Percentiles rank a stretch among this genome's conserved stretches.
These are phyloP conservation scores for Scarus forsteni DNA, from an alignment of 2,797 vertebrate genomes.

Conservation along the genomic window DNA sequence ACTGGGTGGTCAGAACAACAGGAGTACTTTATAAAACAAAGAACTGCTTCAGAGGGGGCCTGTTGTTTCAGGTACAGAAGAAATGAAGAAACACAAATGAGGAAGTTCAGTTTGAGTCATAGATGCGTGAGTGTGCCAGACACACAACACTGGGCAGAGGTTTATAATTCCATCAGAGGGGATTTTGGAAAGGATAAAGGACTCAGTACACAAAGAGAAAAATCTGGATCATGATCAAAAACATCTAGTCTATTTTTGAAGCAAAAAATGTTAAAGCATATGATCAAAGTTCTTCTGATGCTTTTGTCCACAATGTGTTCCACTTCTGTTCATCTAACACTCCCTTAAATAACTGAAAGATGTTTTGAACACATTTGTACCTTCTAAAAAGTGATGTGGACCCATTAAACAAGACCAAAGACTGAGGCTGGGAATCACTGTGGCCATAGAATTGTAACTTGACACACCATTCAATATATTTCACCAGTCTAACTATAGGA, in stretches of 20 bases:
- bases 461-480: too few relatives aligned
- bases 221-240: constrained; percentile 48
- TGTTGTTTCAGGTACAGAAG: background rate
- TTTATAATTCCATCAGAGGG: background rate
- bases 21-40: background rate
- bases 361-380: too few relatives aligned
- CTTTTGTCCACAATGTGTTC: too few relatives aligned
- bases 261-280: constrained; percentile 4
- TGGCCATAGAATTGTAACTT: too few relatives aligned
- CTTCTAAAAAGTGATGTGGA: too few relatives aligned
- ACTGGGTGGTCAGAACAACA: background rate
- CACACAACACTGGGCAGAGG: background rate
- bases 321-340: background rate
- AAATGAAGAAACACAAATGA: constrained; percentile 3
- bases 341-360: background rate
- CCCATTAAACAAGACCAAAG: too few relatives aligned
- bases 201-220: background rate
- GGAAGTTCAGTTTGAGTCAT: constrained; percentile 25
- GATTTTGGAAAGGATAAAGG: background rate
- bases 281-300: background rate
- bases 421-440: too few relatives aligned
- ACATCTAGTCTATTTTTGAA: constrained; percentile 1
- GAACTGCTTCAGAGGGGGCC: background rate
- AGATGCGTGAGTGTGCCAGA: background rate
- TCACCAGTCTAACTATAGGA: too few relatives aligned